Evolutionary conservation across 1,140 invertebrate genomes (phyloP).

Genomic region (Cyclina sinensis): DNA sequence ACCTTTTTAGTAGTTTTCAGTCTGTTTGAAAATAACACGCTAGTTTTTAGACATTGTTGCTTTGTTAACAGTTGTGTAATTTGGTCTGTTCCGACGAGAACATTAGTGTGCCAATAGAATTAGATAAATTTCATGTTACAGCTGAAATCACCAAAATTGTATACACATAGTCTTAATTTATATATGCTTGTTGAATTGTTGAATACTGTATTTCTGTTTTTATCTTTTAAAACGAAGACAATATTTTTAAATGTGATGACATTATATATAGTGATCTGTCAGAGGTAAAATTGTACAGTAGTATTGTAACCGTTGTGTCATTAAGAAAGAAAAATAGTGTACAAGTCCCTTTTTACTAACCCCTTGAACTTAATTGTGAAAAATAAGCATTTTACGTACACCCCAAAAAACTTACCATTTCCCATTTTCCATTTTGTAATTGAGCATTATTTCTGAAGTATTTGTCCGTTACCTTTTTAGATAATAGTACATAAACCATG

Average conservation of each 20-base stretch:
- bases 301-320: not conserved
- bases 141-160: not conserved
- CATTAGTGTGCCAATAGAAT: not conserved
- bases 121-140: conserved; percentile 14
- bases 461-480: too few species aligned
- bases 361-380: too few species aligned
- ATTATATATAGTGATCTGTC: not conserved
- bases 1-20: not conserved
- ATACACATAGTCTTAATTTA: conserved; percentile 37
- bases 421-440: too few species aligned
- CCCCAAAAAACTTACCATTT: too few species aligned
- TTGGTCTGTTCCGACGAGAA: not conserved
- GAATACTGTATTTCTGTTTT: conserved; percentile 22
- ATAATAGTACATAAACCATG: too few species aligned
- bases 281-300: not conserved
- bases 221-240: conserved; percentile 27
- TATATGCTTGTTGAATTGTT: conserved; percentile 31
- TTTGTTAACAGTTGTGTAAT: not conserved
- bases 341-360: not conserved
- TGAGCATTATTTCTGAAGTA: too few species aligned
- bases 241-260: conserved; percentile 40
- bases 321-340: not conserved
- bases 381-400: too few species aligned
- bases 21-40: conserved; percentile 14
- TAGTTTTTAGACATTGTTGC: conserved; percentile 6